Percentiles rank a stretch among this genome's conserved stretches.
Conservation (phyloP, 1,140 invertebrate species). For the Nilaparvata lugens region DNA sequence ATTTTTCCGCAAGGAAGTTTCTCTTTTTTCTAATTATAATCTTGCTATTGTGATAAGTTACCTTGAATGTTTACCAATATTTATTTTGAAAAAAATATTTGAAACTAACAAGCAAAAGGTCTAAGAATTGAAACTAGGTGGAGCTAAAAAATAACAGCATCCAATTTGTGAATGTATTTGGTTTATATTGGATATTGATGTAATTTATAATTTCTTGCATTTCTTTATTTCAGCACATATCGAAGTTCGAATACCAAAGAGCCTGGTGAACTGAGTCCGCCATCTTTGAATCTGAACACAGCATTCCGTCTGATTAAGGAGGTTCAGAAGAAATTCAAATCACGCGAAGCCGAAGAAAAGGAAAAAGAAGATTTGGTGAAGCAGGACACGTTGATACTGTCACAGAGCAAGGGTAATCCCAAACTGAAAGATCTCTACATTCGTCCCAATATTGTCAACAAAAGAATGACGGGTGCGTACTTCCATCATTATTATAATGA, state of each 20-base stretch:
- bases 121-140: too few relatives aligned
- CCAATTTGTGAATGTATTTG: neutral
- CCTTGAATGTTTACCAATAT: too few relatives aligned
- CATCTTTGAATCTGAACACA: constrained; percentile 92
- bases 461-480: constrained; percentile 76
- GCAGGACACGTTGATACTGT: constrained; percentile 94
- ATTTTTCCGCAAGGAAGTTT: too few relatives aligned
- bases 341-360: constrained; percentile 93
- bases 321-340: constrained; percentile 98
- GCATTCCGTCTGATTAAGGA: constrained; percentile 97
- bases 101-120: too few relatives aligned
- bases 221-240: constrained; percentile 66
- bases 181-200: neutral
- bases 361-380: constrained; percentile 98
- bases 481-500: neutral
- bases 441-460: constrained; percentile 95
- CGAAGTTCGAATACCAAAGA: constrained; percentile 96
- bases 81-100: too few relatives aligned
- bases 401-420: constrained; percentile 94
- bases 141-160: too few relatives aligned
- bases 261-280: constrained; percentile 89
- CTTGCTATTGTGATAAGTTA: too few relatives aligned
- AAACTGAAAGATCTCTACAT: constrained; percentile 98
- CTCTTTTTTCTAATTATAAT: too few relatives aligned
- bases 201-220: neutral